Evolutionary conservation across 1,140 invertebrate species (phyloP).

Genomic region (Phortica variegata): DNA sequence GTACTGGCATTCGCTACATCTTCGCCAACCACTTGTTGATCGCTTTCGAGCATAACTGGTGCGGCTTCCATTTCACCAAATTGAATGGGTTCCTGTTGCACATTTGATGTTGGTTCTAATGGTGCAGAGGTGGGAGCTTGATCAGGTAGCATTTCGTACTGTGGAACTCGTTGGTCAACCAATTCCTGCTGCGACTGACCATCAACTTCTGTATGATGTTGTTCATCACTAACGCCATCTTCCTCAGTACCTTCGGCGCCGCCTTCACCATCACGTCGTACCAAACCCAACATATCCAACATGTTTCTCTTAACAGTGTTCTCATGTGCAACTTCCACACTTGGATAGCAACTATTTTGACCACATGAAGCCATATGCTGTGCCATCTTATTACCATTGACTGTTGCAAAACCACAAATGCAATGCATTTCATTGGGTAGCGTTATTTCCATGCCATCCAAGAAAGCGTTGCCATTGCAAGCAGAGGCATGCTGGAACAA

Average conservation of each 20-base stretch:
- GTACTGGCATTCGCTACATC: conserved; percentile 11
- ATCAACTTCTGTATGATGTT: conserved; percentile 13
- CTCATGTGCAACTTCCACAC: conserved; percentile 61
- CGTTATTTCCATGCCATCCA: conserved; percentile 58
- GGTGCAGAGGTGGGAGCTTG: conserved; percentile 19
- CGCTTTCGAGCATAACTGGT: conserved; percentile 32
- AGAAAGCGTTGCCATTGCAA: conserved; percentile 59
- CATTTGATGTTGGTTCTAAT: conserved; percentile 8
- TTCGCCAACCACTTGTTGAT: conserved; percentile 27
- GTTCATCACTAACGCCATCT: conserved; percentile 19
- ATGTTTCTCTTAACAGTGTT: conserved; percentile 62
- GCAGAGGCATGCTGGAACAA: conserved; percentile 69
- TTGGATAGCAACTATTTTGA: conserved; percentile 65
- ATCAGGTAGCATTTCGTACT: conserved; percentile 14
- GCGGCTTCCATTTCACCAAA: conserved; percentile 51
- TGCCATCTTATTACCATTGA: conserved; percentile 68
- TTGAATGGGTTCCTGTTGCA: conserved; percentile 37
- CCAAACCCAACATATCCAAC: conserved; percentile 61
- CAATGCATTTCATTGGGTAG: conserved; percentile 69
- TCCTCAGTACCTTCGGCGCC: conserved; percentile 38
- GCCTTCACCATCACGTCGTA: conserved; percentile 52
- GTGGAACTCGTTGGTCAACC: conserved; percentile 13
- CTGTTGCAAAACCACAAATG: conserved; percentile 71
- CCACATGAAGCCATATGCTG: conserved; percentile 66
- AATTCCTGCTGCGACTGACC: conserved; percentile 17